A percentile compares a stretch with the other conserved stretches of the same genome.
These are phyloP conservation scores for Vanessa tameamea DNA, from an alignment of 1,140 invertebrate species.

Conservation along the genomic window DNA sequence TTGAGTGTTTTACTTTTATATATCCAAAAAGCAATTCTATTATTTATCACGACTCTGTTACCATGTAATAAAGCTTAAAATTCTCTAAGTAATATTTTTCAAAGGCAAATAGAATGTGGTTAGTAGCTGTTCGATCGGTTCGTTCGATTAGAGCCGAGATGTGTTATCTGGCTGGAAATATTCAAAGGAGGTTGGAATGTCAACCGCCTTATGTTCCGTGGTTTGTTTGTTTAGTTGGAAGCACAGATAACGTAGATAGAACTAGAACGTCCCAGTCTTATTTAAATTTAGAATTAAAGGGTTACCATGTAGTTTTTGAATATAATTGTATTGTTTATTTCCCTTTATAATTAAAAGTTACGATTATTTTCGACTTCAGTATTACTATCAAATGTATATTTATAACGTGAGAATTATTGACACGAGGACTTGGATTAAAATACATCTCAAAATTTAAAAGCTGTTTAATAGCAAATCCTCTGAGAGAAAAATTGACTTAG, in stretches of 20 bases:
- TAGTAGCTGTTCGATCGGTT: constrained; percentile 46
- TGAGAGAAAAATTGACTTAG: no score
- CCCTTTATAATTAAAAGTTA: neutral
- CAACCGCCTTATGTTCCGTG: constrained; percentile 53
- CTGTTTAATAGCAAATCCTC: no score
- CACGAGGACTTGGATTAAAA: no score
- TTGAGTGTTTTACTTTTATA: constrained; percentile 43
- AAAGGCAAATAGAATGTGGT: constrained; percentile 33
- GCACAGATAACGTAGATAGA: constrained; percentile 44
- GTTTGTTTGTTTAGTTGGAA: constrained; percentile 56
- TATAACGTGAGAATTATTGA: no score
- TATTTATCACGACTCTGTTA: constrained; percentile 26
- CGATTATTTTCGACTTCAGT: neutral
- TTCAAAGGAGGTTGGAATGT: constrained; percentile 64
- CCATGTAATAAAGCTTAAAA: constrained; percentile 38
- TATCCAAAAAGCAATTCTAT: neutral
- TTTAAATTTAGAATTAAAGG: constrained; percentile 27
- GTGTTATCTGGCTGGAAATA: constrained; percentile 60
- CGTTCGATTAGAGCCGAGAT: constrained; percentile 61
- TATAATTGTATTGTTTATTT: neutral
- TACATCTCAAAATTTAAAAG: no score
- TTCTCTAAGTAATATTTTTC: constrained; percentile 22
- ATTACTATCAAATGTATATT: no score
- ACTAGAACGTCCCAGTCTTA: constrained; percentile 28
- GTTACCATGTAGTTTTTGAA: neutral